Evolutionary conservation across 2,888 invertebrate genomes (phyloP).

Genomic region (Drosophila histrio): DNA sequence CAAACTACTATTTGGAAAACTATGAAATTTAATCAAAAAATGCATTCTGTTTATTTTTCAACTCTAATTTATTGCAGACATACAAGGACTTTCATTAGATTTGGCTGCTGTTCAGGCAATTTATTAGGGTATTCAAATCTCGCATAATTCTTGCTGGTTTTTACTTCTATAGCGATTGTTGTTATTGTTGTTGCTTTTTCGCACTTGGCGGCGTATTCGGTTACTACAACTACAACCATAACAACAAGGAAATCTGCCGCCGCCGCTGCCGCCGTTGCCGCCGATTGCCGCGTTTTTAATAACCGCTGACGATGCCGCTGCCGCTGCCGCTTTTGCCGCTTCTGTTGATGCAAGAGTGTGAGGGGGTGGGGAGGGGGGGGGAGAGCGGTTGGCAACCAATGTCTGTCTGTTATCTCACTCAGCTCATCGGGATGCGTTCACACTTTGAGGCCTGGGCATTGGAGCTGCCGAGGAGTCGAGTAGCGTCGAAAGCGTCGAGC

Average conservation of each 20-base stretch:
- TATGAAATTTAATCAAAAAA: too few relatives aligned
- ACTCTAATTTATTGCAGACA: too few relatives aligned
- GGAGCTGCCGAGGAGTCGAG: not conserved
- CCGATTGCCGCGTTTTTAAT: conserved; percentile 63
- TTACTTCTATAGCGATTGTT: conserved; percentile 1
- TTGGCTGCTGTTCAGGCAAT: too few relatives aligned
- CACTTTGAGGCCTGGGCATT: conserved; percentile 10
- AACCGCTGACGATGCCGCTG: conserved; percentile 53
- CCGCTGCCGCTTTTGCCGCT: conserved; percentile 34
- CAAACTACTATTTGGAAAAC: too few relatives aligned
- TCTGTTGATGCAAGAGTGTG: conserved; percentile 1
- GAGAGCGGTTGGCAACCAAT: conserved; percentile 7
- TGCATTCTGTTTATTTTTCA: too few relatives aligned
- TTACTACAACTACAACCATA: conserved; percentile 53
- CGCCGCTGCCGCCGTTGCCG: conserved; percentile 43
- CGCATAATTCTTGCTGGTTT: not conserved
- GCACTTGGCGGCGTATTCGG: conserved; percentile 79
- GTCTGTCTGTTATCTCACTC: conserved; percentile 70
- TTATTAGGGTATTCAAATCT: not conserved
- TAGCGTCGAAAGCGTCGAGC: too few relatives aligned
- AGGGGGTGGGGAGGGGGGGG: not conserved
- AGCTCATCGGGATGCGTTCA: conserved; percentile 66
- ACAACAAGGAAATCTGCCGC: conserved; percentile 38
- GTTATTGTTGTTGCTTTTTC: conserved; percentile 58
- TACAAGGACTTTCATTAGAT: too few relatives aligned